A percentile compares a stretch with the other conserved stretches of the same genome.
Evolutionary conservation across 2,888 invertebrate genomes (phyloP).

Genomic region (Sabellastarte sp.): DNA sequence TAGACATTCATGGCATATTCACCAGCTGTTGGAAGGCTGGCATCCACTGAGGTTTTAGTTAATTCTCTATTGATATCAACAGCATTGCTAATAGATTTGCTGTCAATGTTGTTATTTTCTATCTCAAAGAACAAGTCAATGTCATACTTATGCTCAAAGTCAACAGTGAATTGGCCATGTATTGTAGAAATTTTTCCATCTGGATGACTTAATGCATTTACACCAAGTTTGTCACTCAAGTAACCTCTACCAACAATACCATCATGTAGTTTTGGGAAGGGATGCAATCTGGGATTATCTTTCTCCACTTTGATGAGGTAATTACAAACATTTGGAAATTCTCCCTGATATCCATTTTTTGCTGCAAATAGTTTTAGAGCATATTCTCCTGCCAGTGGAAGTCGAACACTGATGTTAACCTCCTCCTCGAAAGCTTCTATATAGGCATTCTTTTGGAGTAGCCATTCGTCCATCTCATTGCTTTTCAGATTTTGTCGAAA

Average conservation of each 20-base stretch:
- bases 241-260: slow-evolving; percentile 39
- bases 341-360: slow-evolving; percentile 39
- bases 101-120: slow-evolving; percentile 40
- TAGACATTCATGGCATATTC: slow-evolving; percentile 53
- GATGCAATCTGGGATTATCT: slow-evolving; percentile 31
- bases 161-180: slow-evolving; percentile 35
- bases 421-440: slow-evolving; percentile 44
- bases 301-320: slow-evolving; percentile 40
- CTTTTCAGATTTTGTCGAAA: slow-evolving; percentile 48
- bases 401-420: slow-evolving; percentile 42
- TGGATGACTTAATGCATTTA: slow-evolving; percentile 39
- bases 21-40: slow-evolving; percentile 44
- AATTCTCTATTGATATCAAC: slow-evolving; percentile 35
- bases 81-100: slow-evolving; percentile 32
- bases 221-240: slow-evolving; percentile 36
- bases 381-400: slow-evolving; percentile 48
- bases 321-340: slow-evolving; percentile 50
- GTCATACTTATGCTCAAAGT: slow-evolving; percentile 40
- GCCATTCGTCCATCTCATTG: slow-evolving; percentile 31
- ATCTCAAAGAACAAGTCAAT: slow-evolving; percentile 48
- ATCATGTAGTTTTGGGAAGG: slow-evolving; percentile 47
- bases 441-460: slow-evolving; percentile 44
- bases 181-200: slow-evolving; percentile 35
- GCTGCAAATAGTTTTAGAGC: slow-evolving; percentile 52
- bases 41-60: slow-evolving; percentile 43